Evolutionary conservation across 1,140 invertebrate species (phyloP).

Genomic region (Halictus rubicundus): DNA sequence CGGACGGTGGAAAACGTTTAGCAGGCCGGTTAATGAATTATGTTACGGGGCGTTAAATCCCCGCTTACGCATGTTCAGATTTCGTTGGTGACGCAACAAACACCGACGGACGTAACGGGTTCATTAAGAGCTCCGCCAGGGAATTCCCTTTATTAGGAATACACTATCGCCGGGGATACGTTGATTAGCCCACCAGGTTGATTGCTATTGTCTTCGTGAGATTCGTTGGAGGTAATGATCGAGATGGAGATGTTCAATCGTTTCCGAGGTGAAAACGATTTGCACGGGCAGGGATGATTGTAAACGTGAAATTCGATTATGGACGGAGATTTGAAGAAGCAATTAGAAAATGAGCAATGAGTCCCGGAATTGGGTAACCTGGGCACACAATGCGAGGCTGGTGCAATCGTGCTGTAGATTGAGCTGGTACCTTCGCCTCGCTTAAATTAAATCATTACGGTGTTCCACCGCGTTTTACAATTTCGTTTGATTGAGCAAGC

Average conservation of each 20-base stretch:
- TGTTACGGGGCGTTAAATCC: constrained; percentile 12
- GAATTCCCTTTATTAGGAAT: background rate
- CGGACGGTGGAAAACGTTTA: constrained; percentile 21
- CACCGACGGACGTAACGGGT: background rate
- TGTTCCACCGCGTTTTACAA: background rate
- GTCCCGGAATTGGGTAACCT: constrained; percentile 23
- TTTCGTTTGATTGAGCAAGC: background rate
- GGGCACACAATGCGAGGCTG: constrained; percentile 10
- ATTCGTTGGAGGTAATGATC: background rate
- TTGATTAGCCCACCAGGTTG: background rate
- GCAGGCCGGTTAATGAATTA: background rate
- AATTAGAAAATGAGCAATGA: constrained; percentile 35
- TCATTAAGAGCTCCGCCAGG: background rate
- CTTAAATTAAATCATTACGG: constrained; percentile 46
- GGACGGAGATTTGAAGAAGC: background rate
- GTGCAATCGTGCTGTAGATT: constrained; percentile 17
- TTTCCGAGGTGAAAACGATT: background rate
- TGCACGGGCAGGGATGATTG: background rate
- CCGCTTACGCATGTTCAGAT: constrained; percentile 10
- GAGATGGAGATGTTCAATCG: background rate
- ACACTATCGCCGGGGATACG: background rate
- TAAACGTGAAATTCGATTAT: background rate
- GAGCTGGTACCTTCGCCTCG: constrained; percentile 14
- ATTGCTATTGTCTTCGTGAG: background rate
- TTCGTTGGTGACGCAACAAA: constrained; percentile 13